Conservation (phyloP, 2,888 invertebrate genomes). For the Netelia fuscicornis region DNA sequence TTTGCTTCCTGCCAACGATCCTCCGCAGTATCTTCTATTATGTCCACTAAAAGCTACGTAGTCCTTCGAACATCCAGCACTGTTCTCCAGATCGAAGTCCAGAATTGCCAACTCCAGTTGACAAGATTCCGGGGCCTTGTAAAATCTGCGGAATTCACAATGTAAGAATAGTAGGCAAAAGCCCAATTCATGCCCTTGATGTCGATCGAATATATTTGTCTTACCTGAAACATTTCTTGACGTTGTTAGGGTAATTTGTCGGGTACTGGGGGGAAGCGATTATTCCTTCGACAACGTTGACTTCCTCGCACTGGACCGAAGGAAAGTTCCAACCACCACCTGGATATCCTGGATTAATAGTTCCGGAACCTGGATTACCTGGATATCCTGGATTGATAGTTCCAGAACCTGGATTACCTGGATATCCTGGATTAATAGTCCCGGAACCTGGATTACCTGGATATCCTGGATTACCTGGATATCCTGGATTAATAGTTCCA, state of each 20-base stretch:
- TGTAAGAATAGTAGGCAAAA: background rate
- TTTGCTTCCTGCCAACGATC: slow-evolving; percentile 81
- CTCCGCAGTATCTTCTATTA: slow-evolving; percentile 84
- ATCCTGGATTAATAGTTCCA: slow-evolving; percentile 36
- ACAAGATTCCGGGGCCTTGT: slow-evolving; percentile 83
- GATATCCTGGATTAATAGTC: slow-evolving; percentile 36
- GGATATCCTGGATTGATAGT: slow-evolving; percentile 23
- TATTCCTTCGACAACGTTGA: slow-evolving; percentile 81
- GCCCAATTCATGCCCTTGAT: background rate
- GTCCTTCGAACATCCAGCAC: slow-evolving; percentile 84
- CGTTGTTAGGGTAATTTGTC: slow-evolving; percentile 83
- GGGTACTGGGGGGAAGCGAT: slow-evolving; percentile 85
- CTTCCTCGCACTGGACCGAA: slow-evolving; percentile 78
- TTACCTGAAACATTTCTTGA: slow-evolving; percentile 85
- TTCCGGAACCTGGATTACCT: background rate
- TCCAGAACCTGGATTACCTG: slow-evolving; percentile 2
- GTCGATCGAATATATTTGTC: slow-evolving; percentile 2
- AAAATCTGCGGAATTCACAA: slow-evolving; percentile 80
- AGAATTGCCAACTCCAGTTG: slow-evolving; percentile 82
- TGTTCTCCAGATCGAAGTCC: slow-evolving; percentile 85
- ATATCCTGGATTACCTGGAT: slow-evolving; percentile 43
- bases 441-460: slow-evolving; percentile 31
- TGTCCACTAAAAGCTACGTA: slow-evolving; percentile 82
- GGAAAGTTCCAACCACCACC: slow-evolving; percentile 55
- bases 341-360: slow-evolving; percentile 42